Base-by-base conservation (phyloP, 2,888 invertebrate species). In the Smittia sp. region DNA sequence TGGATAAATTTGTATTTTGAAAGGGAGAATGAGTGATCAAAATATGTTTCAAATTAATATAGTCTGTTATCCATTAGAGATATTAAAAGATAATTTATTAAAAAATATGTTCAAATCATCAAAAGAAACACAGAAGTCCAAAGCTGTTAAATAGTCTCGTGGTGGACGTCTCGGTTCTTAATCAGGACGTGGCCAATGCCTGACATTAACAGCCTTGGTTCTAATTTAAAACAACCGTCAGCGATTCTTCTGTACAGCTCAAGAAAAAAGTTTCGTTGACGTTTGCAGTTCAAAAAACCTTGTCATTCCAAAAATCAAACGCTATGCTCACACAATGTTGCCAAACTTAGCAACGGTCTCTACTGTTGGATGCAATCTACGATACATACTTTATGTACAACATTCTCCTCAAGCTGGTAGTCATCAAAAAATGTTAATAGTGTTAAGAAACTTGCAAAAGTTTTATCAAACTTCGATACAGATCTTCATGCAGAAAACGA, bases 31-130 rank as follows among this genome's bases (percentile, higher is more conserved):
- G 69, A 69, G 46, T 69, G 32, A 62, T 62, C 27, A 72, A 38
- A 38, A 72, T 38, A 58, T 58, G 58, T 58, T 58, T 22, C 24
- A 62, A 62, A 52, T 38, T 18, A 62, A 72, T 62, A 72, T 72
- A 72, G 72, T 72, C 72, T 72, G 72, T 72, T 72, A 72, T 15
- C 72, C 72, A 62, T 72, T 62, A 39, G 32, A 39, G 52, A 20
- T 32, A 69, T 69, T 15, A 27, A 39, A 62, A 62, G 22, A 72
- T 54, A 58, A 39, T 39, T 1, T 72, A 39, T 32, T 38, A 38
- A 63, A 13, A 63, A n/a, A 63, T 63, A 63, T 58, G 13, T n/a
- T 67, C 22, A 39, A 27, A 32, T 27, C 67, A 63, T 7, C 27
- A 63, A 46, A 46, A 3, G 46, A 15, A 46, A 46, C 46, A 15